phyloP scores from a whole-genome alignment of 2,113 vertebrate genomes.

The Centropus bengalensis region DNA sequence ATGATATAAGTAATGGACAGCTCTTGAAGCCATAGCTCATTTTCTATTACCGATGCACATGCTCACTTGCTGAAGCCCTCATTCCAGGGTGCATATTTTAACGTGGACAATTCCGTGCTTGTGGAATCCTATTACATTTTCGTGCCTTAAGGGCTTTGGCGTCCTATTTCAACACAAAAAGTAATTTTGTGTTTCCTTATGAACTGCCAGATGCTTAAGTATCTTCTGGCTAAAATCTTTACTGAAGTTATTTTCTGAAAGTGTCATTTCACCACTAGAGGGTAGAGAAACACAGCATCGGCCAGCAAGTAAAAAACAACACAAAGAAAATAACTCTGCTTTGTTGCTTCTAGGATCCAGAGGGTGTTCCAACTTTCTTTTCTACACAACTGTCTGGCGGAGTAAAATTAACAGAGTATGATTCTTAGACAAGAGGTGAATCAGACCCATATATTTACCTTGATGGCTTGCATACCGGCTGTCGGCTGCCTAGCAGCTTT shows the following conservation, averaged over 20 bases:
- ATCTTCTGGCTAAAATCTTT: not conserved
- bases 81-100: not conserved
- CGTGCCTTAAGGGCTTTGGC: not conserved
- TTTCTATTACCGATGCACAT: not conserved
- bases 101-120: fast-evolving
- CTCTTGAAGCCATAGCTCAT: not conserved
- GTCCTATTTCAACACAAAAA: not conserved
- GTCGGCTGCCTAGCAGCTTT: not conserved
- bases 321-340: not conserved
- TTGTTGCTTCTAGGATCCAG: not conserved
- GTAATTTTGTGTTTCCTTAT: not conserved
- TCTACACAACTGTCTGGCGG: not conserved
- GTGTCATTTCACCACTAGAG: conserved; percentile 54
- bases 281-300: conserved; percentile 26
- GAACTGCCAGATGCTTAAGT: not conserved
- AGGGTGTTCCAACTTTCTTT: not conserved
- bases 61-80: not conserved
- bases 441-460: not conserved
- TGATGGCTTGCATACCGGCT: not conserved
- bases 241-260: not conserved
- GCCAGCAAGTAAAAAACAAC: not conserved
- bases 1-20: not conserved
- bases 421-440: not conserved
- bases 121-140: not conserved
- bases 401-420: not conserved